These are phyloP conservation scores for Cheilosia soror DNA, from an alignment of 2,888 invertebrate species.

Conservation along the genomic window DNA sequence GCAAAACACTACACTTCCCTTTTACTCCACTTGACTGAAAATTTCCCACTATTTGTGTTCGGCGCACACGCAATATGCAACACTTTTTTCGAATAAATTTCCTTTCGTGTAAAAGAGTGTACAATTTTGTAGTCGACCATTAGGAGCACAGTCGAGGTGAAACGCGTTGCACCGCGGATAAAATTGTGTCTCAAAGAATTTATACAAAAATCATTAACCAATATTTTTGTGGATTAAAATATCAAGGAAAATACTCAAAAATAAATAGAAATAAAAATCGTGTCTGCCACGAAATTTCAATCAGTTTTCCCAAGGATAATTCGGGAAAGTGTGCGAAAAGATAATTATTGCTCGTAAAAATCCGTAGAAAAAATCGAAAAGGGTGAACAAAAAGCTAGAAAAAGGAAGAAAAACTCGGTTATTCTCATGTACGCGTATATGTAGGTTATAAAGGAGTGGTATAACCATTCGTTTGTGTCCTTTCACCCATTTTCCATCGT, in stretches of 20 bases:
- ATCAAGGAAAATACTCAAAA: conserved; percentile 10
- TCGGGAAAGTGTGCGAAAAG: conserved; percentile 5
- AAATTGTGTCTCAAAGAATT: conserved; percentile 23
- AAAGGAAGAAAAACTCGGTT: conserved; percentile 47
- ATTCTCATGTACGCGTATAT: conserved; percentile 49
- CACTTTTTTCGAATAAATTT: conserved; percentile 23
- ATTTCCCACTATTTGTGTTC: conserved; percentile 37
- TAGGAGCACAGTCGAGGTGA: conserved; percentile 68
- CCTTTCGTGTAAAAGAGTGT: conserved; percentile 33
- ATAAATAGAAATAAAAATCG: not conserved
- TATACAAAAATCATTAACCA: conserved; percentile 2
- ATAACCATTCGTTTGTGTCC: conserved; percentile 65
- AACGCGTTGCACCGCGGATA: conserved; percentile 58
- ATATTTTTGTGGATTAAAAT: conserved; percentile 9
- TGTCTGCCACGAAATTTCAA: not conserved
- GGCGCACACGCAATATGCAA: conserved; percentile 59
- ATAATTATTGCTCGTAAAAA: not conserved
- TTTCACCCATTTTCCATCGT: conserved; percentile 49
- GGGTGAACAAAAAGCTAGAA: conserved; percentile 19
- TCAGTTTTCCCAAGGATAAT: not conserved
- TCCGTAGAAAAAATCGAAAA: conserved; percentile 15
- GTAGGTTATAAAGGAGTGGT: conserved; percentile 72
- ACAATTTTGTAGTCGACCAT: conserved; percentile 61
- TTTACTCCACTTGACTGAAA: not conserved
- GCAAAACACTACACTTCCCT: conserved; percentile 37